Conservation (phyloP, 1,140 invertebrate genomes). For the Neelides sp. region DNA sequence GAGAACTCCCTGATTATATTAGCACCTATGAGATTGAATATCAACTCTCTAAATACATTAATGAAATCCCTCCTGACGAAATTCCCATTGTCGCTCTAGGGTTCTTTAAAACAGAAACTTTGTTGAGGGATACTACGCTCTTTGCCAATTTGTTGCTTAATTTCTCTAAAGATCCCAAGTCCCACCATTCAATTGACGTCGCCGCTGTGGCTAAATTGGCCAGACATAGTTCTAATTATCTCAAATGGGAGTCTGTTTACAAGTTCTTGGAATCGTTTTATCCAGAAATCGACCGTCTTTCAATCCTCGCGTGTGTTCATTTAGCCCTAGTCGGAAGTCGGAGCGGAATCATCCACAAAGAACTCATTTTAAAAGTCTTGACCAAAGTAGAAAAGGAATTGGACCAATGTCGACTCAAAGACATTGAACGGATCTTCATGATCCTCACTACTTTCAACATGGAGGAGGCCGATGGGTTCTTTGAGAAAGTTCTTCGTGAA, state of each 20-base stretch:
- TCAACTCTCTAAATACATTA: conserved; percentile 3
- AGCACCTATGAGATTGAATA: conserved; percentile 8
- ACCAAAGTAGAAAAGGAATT: neutral
- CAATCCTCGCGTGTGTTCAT: neutral
- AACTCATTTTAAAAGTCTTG: neutral
- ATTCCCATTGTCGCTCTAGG: conserved; percentile 1
- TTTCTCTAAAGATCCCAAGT: neutral
- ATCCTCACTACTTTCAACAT: conserved; percentile 1
- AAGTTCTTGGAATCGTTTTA: neutral
- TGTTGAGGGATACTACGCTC: neutral
- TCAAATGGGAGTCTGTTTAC: neutral
- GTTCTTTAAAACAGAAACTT: neutral
- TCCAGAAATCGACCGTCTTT: neutral
- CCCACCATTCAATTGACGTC: neutral
- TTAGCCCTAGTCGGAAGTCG: neutral
- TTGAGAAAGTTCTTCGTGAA: neutral
- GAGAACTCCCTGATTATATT: neutral
- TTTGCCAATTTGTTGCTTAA: neutral
- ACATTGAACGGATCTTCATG: neutral
- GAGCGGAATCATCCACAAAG: neutral
- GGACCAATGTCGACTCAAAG: neutral
- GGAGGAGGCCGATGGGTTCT: neutral
- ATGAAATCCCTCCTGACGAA: conserved; percentile 2
- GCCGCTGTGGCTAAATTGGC: neutral
- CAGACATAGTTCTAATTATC: neutral